Evolutionary conservation across 2,113 vertebrate genomes (phyloP).

Genomic region (Nothobranchius furzeri): DNA sequence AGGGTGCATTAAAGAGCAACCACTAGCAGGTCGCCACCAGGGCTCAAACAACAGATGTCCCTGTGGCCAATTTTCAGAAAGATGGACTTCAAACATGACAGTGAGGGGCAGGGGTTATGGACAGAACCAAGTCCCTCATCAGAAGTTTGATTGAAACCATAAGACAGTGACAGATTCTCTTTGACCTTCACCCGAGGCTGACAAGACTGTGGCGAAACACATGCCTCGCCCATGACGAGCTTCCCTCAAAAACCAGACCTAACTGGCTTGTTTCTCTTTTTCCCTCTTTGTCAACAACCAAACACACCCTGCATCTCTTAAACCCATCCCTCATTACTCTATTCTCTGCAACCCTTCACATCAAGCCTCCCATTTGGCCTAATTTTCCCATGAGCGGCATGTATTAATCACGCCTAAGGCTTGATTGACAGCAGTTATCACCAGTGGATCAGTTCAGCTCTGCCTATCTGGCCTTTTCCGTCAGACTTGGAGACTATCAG

Average conservation of each 20-base stretch:
- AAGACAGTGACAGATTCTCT: slow-evolving; percentile 63
- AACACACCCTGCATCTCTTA: slow-evolving; percentile 30
- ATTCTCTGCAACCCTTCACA: slow-evolving; percentile 53
- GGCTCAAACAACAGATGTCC: slow-evolving; percentile 13
- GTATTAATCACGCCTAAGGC: slow-evolving; percentile 69
- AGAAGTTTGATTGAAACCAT: slow-evolving; percentile 68
- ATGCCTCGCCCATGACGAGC: slow-evolving; percentile 24
- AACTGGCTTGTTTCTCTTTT: slow-evolving; percentile 33
- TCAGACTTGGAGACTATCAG: slow-evolving; percentile 65
- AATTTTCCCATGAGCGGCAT: slow-evolving; percentile 58
- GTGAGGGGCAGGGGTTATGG: slow-evolving; percentile 51
- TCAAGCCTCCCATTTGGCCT: slow-evolving; percentile 56
- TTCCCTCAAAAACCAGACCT: slow-evolving; percentile 39
- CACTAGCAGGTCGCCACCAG: neutral
- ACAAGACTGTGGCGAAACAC: slow-evolving; percentile 40
- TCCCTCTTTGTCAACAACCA: slow-evolving; percentile 40
- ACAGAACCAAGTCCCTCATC: slow-evolving; percentile 66
- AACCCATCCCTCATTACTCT: slow-evolving; percentile 46
- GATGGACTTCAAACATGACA: slow-evolving; percentile 59
- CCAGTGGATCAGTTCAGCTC: slow-evolving; percentile 61
- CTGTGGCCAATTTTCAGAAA: slow-evolving; percentile 29
- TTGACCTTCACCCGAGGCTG: slow-evolving; percentile 64
- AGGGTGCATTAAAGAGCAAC: neutral
- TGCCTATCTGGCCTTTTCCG: slow-evolving; percentile 61
- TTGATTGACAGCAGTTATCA: slow-evolving; percentile 77